Conservation (phyloP, 2,797 vertebrate genomes). For the Xenentodon cancila region DNA sequence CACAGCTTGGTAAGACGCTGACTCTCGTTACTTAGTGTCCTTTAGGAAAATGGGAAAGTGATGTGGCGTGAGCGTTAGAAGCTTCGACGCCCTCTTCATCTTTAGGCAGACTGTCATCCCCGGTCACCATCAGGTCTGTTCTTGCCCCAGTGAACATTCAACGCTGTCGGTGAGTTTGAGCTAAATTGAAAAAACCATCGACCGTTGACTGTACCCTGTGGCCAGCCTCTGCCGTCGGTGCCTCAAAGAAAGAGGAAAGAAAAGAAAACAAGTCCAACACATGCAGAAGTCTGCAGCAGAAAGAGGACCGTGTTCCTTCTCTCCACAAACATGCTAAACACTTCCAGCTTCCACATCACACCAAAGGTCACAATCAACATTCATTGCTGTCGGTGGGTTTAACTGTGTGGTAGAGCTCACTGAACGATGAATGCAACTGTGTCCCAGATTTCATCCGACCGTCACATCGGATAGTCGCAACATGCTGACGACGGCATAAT, state of each 20-base stretch:
- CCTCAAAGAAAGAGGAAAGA: constrained; percentile 7
- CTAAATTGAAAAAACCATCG: constrained; percentile 98
- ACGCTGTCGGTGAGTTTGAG: constrained; percentile 99
- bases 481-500: constrained; percentile 70
- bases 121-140: constrained; percentile 73
- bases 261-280: constrained; percentile 18
- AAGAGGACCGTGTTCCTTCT: too few relatives aligned
- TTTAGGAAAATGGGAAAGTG: constrained; percentile 23
- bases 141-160: constrained; percentile 95
- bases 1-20: neutral
- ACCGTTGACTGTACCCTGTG: constrained; percentile 99
- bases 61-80: constrained; percentile 19
- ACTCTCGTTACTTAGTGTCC: constrained; percentile 21
- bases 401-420: constrained; percentile 96
- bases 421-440: constrained; percentile 99
- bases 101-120: constrained; percentile 66
- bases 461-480: constrained; percentile 63
- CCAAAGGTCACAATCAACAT: constrained; percentile 99
- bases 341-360: constrained; percentile 56
- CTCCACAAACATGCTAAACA: constrained; percentile 14
- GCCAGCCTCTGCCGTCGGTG: constrained; percentile 77
- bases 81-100: constrained; percentile 45
- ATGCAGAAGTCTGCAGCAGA: constrained; percentile 9
- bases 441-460: constrained; percentile 87
- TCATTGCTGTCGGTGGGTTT: constrained; percentile 99